phyloP scores from a whole-genome alignment of 1,140 invertebrate species.

The Caenorhabditis remanei region DNA sequence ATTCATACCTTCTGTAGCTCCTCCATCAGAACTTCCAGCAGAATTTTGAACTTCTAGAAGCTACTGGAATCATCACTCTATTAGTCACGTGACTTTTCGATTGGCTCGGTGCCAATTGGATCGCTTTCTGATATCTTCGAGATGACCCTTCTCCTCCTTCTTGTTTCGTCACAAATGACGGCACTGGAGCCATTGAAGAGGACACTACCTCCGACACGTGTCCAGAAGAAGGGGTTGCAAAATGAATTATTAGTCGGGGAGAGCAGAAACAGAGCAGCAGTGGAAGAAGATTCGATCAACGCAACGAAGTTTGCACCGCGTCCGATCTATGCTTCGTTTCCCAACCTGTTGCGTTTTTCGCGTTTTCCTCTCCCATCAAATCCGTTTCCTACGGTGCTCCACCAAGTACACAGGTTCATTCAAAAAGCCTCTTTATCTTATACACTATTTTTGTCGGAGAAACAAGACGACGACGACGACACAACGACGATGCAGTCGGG shows the following conservation, averaged over 20 bases:
- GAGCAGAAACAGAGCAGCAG: no score
- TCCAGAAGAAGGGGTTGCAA: constrained; percentile 52
- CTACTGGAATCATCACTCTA: neutral
- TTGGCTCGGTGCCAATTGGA: constrained; percentile 16
- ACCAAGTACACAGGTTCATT: constrained; percentile 43
- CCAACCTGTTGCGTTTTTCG: neutral
- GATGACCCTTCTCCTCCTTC: constrained; percentile 20
- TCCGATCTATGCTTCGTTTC: constrained; percentile 42
- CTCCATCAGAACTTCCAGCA: no score
- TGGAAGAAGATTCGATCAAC: neutral
- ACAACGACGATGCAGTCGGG: constrained; percentile 45
- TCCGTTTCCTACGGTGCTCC: constrained; percentile 13
- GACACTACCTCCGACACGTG: constrained; percentile 43
- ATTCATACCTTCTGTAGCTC: no score
- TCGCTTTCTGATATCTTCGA: constrained; percentile 4
- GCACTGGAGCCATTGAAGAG: neutral
- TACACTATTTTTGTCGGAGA: constrained; percentile 23
- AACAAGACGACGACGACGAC: constrained; percentile 8
- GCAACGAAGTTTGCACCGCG: constrained; percentile 47
- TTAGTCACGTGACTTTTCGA: constrained; percentile 15
- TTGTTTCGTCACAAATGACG: constrained; percentile 37
- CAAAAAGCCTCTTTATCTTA: constrained; percentile 25
- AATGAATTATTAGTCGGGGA: constrained; percentile 49
- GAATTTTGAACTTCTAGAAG: neutral
- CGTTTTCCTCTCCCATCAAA: neutral